Conservation (phyloP, 2,797 vertebrate genomes). For the Lepilemur septentrionalis region DNA sequence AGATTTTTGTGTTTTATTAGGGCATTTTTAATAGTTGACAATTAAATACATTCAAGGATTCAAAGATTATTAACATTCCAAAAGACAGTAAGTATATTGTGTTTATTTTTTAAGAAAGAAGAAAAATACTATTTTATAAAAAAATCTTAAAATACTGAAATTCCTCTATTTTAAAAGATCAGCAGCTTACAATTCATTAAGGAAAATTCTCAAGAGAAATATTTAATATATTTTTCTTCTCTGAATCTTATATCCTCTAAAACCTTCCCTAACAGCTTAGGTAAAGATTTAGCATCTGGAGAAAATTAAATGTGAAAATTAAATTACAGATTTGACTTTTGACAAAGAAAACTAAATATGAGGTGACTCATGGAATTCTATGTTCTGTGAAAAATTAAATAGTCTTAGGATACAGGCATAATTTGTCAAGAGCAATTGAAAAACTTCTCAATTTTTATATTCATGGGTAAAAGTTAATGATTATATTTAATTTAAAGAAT, state of each 20-base stretch:
- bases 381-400: neutral
- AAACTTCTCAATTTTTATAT: neutral
- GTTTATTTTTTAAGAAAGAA: neutral
- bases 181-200: neutral
- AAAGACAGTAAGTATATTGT: neutral
- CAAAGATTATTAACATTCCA: neutral
- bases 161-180: neutral
- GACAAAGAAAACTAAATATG: neutral
- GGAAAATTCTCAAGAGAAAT: neutral
- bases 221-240: neutral
- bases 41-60: neutral
- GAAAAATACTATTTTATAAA: neutral
- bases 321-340: conserved; percentile 53
- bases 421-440: neutral
- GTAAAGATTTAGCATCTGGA: conserved; percentile 14
- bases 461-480: neutral
- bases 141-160: neutral
- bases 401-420: neutral
- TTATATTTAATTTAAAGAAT: neutral
- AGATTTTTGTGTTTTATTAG: neutral
- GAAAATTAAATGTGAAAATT: conserved; percentile 69
- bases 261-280: neutral
- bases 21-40: neutral
- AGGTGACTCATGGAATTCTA: conserved; percentile 3
- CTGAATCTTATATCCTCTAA: neutral